Base-by-base conservation (phyloP, 2,888 invertebrate species). In the Papilio protenor region DNA sequence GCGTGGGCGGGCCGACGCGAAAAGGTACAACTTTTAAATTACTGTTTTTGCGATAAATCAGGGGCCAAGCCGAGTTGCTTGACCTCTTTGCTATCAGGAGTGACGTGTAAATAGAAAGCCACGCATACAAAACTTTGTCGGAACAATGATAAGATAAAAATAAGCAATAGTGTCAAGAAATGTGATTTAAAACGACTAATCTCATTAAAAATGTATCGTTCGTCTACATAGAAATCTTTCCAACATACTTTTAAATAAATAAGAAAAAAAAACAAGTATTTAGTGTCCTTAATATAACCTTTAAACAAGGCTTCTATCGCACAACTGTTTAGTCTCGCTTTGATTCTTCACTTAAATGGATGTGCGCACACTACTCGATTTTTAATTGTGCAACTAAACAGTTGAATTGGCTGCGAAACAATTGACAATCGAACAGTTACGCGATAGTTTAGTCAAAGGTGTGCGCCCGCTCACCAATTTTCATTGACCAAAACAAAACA, bases 41-140 rank as follows among this genome's bases (percentile, higher is more conserved):
- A 82, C 82, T 80, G 82, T 84, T 84, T 84, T 83, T 80, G 83
- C 83, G 80, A 84, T 85, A 83, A 83, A 84, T 84, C 82, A 83
- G 80, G 79, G 75, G 77, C 73, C 77, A 76, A 76, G 18, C 78
- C 73, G 80, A 45, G 72, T 66, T 78, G 75, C 72, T 72, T 75
- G 78, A 78, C 61, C 75, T 72, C 74, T 21, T 16, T 57, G 57
- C 74, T 73, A 70, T 76, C 59, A 76, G 76, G 33, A 49, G 59
- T 77, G 77, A 70, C 74, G 77, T 40, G 52, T 12, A 49, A 74
- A 77, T 74, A 70, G 77, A 77, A 74, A 77, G 77, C 59, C 23
- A 16, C 55, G 40, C 49, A 27, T 27, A 57, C 40, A 69, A n/a
- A 5, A 45, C 45, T 21, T 45, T 69, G 66, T 69, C 66, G 66